Base-by-base conservation (phyloP, 2,113 vertebrate species). In the Oncorhynchus gorbuscha region DNA sequence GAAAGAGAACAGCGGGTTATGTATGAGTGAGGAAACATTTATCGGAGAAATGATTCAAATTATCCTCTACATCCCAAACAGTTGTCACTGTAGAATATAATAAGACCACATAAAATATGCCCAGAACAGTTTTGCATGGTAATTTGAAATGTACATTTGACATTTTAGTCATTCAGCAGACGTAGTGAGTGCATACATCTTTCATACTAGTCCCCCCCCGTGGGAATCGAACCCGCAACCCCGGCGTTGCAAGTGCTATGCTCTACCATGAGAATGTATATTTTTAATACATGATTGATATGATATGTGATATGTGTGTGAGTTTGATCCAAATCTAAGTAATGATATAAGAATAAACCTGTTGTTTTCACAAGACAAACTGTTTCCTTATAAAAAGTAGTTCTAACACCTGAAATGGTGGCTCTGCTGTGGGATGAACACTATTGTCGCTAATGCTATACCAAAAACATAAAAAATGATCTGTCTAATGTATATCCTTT, bases 1-100 rank as follows among this genome's bases (percentile, higher is more conserved):
- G 77, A 77, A 80, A 82, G 74, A 71, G 76, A 67, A 67, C 39
- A 55, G 64, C 24, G 48, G 62, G 35, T 75, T 75, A 75, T 30
- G 13, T 72, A 45, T 45, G 39, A 45, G 39, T 32, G 20, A 64
- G 8, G 45, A 20, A 70, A 51, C 20, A 12, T 24, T 70, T 24
- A 2, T 49, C 5, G 1, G n/a, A 49, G 30, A 70, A 49, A 70
- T 13, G 1, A 5, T 18, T 70, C 11, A 45, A 8, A 14, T 69
- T 2, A 76, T 77, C 81, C 35, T 69, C 35, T 45, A 18, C 5
- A 69, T 39, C 30, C 18, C 68, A 69, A 69, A 48, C 35, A 35
- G 45, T 48, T 39, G 13, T 6, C 28, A 32, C 4, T 13, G 11
- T 26, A 32, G 20, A 18, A 6, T n/a, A 39, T 16, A 35, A 14